phyloP scores from a whole-genome alignment of 2,113 vertebrate species.

The Gambusia affinis region DNA sequence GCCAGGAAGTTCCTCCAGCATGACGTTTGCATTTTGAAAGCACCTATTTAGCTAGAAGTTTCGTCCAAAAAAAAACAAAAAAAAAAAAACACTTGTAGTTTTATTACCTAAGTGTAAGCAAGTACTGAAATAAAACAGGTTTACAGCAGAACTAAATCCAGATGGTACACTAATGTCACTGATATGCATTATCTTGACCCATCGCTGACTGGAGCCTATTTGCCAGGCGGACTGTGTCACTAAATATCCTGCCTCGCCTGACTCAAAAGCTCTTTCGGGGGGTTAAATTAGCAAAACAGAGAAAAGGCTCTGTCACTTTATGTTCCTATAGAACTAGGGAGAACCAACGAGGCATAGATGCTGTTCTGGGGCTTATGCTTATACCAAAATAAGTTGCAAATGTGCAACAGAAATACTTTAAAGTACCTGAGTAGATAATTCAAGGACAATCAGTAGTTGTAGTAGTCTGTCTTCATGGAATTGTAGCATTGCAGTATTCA shows the following conservation, averaged over 20 bases:
- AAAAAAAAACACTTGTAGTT: neutral
- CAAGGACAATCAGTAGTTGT: slow-evolving; percentile 3
- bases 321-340: neutral
- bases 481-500: slow-evolving; percentile 25
- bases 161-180: neutral
- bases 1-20: neutral
- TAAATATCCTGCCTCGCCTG: neutral
- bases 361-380: neutral
- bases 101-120: neutral
- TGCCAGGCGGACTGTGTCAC: neutral
- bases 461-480: slow-evolving; percentile 1
- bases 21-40: neutral
- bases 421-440: neutral
- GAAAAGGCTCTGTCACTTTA: neutral
- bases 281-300: neutral
- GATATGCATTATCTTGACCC: neutral
- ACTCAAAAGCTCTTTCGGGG: neutral
- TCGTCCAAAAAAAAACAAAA: too few relatives aligned
- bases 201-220: neutral
- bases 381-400: neutral
- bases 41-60: neutral
- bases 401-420: neutral
- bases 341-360: neutral
- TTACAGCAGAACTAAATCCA: neutral
- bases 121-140: neutral